Conservation (phyloP, 2,113 vertebrate species). For the Callipepla californica region DNA sequence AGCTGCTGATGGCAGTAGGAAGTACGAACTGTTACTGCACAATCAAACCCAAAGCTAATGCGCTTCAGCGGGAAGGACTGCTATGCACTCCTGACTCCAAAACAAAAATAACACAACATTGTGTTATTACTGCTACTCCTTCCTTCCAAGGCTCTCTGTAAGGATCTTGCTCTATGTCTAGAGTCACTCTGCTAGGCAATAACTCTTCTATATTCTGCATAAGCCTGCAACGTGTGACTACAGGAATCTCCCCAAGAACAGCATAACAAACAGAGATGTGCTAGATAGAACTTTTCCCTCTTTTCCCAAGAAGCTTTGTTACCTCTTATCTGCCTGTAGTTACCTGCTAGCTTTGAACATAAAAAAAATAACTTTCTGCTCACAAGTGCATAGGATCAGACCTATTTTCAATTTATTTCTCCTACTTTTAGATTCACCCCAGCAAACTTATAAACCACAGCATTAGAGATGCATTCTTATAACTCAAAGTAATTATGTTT, state of each 20-base stretch:
- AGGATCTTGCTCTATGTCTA: background rate
- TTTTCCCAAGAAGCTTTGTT: background rate
- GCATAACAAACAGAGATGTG: background rate
- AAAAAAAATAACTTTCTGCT: background rate
- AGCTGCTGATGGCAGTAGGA: background rate
- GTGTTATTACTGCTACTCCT: background rate
- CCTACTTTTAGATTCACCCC: background rate
- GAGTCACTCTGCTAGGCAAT: background rate
- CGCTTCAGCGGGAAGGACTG: background rate
- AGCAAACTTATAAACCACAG: background rate
- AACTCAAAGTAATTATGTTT: background rate
- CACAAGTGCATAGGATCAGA: background rate
- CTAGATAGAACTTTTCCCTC: background rate
- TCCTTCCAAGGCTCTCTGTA: background rate
- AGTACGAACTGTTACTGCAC: background rate
- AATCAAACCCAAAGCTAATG: background rate
- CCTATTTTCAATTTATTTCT: background rate
- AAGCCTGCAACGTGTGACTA: fast-evolving
- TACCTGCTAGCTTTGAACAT: background rate
- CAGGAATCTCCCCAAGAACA: background rate
- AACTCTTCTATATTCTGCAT: background rate
- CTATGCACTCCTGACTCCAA: background rate
- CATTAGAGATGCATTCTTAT: background rate
- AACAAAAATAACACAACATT: background rate
- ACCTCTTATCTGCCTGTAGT: background rate